Evolutionary conservation across 2,888 invertebrate genomes (phyloP), one percentile per base, ranked within the genome.

Genomic region (Protodeltote pygarga): DNA sequence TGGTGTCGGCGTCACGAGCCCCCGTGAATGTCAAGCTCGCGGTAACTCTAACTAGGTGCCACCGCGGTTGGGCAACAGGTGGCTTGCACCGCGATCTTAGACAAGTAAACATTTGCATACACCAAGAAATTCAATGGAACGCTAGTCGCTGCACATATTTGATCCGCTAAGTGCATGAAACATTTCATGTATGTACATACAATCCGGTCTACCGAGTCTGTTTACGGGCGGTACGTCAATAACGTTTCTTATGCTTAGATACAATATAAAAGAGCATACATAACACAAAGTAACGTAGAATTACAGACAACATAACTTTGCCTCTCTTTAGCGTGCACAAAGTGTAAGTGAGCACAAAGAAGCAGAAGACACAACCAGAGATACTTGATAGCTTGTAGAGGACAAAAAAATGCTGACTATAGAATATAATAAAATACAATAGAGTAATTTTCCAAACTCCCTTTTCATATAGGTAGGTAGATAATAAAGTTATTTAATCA

Each of bases 1-100:
- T 79, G 85, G 89, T 89, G 78, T 70, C 76, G 72, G 71, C 82
- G 87, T 88, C 87, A 87, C 88, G 83, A 85, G 84, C 75, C 79
- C 72, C 81, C 77, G 82, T 80, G 85, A 91, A 91, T 89, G 91
- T 91, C 91, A 90, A 90, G 89, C 90, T 85, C 88, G 88, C 83
- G 82, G 82, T 79, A 75, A 81, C 77, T 73, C 66, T 78, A 80
- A 83, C 84, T 83, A 80, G 82, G 78, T 78, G 79, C 75, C 74
- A 79, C 65, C 40, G 71, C 72, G 72, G 80, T 82, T 79, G 64
- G 78, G 81, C 87, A 89, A 91, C 90, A 90, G 85, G 90, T 90
- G 86, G 79, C 73, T 77, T 83, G 83, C 83, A 85, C 79, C 77
- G 73, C 69, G 58, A 72, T 80, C 79, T 75, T 70, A 73, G 62